Conservation (phyloP, 2,888 invertebrate species). For the Harmothoe impar region DNA sequence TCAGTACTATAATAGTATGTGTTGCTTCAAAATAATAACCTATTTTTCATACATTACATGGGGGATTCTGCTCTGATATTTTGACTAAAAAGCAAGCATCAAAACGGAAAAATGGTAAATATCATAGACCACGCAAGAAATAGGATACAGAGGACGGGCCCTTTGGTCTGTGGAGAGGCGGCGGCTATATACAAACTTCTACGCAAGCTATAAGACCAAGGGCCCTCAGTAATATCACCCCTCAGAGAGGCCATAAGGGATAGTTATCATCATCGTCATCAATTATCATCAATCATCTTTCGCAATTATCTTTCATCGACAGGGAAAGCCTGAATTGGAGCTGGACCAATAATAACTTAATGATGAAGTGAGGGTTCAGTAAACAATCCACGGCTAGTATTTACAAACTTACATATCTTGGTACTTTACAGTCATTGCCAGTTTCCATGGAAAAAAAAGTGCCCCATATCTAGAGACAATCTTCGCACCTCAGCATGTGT, state of each 20-base stretch:
- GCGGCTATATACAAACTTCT: slow-evolving; percentile 44
- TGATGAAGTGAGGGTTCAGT: slow-evolving; percentile 41
- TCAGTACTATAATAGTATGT: not conserved
- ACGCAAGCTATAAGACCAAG: not conserved
- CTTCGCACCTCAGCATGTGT: not conserved
- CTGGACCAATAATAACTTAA: slow-evolving; percentile 56
- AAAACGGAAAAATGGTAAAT: not conserved
- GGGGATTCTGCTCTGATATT: slow-evolving; percentile 15
- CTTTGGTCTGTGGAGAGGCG: not conserved
- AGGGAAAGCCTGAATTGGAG: slow-evolving; percentile 59
- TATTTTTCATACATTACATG: not conserved
- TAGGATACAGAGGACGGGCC: slow-evolving; percentile 13
- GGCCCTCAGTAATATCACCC: not conserved
- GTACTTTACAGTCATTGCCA: slow-evolving; percentile 48
- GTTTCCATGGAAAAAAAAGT: slow-evolving; percentile 27
- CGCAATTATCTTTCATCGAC: not conserved
- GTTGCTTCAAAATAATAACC: not conserved
- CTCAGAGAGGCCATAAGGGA: not conserved
- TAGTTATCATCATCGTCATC: slow-evolving; percentile 41
- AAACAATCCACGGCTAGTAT: slow-evolving; percentile 59
- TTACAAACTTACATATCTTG: slow-evolving; percentile 50
- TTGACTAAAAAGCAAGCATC: slow-evolving; percentile 47
- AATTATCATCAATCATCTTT: slow-evolving; percentile 32
- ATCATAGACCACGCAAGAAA: not conserved
- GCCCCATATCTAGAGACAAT: not conserved